These are phyloP conservation scores for Drosophila robusta DNA, from an alignment of 2,888 invertebrate genomes.

Conservation along the genomic window DNA sequence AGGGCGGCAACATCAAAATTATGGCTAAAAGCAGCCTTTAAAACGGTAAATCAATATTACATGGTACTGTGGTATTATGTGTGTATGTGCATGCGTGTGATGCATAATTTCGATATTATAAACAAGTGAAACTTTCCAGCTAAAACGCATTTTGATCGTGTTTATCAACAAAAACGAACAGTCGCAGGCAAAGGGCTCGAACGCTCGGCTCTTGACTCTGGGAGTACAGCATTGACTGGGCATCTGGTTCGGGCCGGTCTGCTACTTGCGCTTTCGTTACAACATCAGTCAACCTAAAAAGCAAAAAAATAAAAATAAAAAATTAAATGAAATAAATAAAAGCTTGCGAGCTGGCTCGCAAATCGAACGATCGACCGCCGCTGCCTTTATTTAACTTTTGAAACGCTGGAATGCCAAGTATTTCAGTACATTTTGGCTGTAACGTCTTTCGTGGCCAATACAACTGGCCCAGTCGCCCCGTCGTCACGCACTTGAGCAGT, in stretches of 20 bases:
- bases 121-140: slow-evolving; percentile 37
- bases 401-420: slow-evolving; percentile 65
- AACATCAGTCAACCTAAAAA: slow-evolving; percentile 43
- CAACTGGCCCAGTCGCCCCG: slow-evolving; percentile 47
- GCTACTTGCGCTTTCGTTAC: slow-evolving; percentile 73
- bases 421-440: slow-evolving; percentile 50
- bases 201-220: slow-evolving; percentile 15
- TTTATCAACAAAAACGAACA: background rate
- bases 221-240: slow-evolving; percentile 1
- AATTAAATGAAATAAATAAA: slow-evolving; percentile 21
- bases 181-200: slow-evolving; percentile 36
- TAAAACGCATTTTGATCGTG: slow-evolving; percentile 23
- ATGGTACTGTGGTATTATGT: background rate
- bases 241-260: slow-evolving; percentile 18
- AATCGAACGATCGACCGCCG: slow-evolving; percentile 47
- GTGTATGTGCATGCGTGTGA: background rate
- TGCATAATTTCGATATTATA: slow-evolving; percentile 21
- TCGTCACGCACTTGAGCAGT: slow-evolving; percentile 58
- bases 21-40: background rate
- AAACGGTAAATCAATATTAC: background rate
- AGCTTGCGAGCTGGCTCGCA: slow-evolving; percentile 24
- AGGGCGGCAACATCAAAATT: slow-evolving; percentile 4
- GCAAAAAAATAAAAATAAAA: slow-evolving; percentile 7
- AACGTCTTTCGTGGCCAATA: slow-evolving; percentile 37
- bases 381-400: slow-evolving; percentile 63